Evolutionary conservation across 2,797 vertebrate genomes (phyloP).

Genomic region (Adelosebastes latens): DNA sequence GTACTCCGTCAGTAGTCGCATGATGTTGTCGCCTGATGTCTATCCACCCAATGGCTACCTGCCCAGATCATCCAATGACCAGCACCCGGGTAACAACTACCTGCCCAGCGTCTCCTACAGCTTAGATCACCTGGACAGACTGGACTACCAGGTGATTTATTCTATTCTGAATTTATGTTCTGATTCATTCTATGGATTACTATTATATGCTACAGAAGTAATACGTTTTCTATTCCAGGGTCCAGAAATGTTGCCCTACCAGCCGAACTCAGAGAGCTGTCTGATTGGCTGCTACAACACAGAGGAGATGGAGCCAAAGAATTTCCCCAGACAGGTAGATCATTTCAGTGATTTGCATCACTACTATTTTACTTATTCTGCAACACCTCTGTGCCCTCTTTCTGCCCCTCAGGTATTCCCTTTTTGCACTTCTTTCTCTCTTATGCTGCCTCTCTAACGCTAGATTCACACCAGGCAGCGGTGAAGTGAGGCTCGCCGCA

Average conservation of each 20-base stretch:
- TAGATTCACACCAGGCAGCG: no score
- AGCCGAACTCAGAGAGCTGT: conserved; percentile 75
- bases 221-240: conserved; percentile 34
- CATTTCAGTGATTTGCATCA: neutral
- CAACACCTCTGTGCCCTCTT: neutral
- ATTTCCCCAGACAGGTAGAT: conserved; percentile 68
- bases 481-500: no score
- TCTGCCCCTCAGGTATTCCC: neutral
- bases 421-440: neutral
- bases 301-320: conserved; percentile 52
- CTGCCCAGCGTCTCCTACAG: conserved; percentile 80
- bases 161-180: neutral
- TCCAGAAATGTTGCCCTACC: conserved; percentile 64
- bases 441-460: neutral
- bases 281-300: conserved; percentile 76
- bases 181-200: neutral
- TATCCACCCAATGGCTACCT: conserved; percentile 66
- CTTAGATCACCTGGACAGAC: conserved; percentile 75
- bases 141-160: conserved; percentile 69
- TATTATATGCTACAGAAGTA: neutral
- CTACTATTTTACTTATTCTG: neutral
- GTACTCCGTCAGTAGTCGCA: conserved; percentile 55
- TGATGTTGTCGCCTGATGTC: conserved; percentile 69
- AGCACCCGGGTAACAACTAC: conserved; percentile 62
- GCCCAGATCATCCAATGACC: conserved; percentile 51